Evolutionary conservation across 2,888 invertebrate genomes (phyloP), one percentile per base, ranked within the genome.

Genomic region (Brenthis ino): DNA sequence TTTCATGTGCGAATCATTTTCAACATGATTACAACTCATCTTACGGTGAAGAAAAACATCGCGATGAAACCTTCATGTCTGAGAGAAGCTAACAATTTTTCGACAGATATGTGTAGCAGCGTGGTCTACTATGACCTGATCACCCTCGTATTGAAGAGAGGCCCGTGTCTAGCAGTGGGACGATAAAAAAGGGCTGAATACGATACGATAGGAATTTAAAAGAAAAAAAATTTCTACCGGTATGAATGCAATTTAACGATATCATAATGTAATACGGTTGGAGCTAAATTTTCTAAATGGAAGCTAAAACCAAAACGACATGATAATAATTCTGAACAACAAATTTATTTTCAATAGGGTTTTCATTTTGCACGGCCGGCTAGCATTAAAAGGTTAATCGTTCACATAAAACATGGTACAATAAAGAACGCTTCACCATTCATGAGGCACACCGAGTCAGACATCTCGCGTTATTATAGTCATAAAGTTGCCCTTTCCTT

Each of bases 401-500:
- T 91, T 90, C 85, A 79, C 89, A 92, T 92, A 91, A 91, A 91
- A 89, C 88, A 88, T 83, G 85, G 86, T 81, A 91, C 90, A 91
- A 91, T 92, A 90, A 90, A 89, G 91, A 88, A 86, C 86, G 81
- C 85, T 88, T 85, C 84, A 83, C 86, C 85, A 88, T 91, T 91
- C 90, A 87, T 81, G 85, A 86, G 85, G 82, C 87, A 80, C 84
- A 85, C 84, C 84, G 84, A 88, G 86, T 88, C 91, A 89, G 88
- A 91, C 88, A 91, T 92, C 91, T 93, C 90, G 77, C 88, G 91
- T 91, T 92, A 92, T 92, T 91, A 91, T 90, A 87, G 87, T 89
- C 92, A 90, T 93, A 91, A 93, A 92, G 87, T 89, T 88, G 91
- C 90, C 91, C 90, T 92, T 91, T 89, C 88, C 90, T 86, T 92